Evolutionary conservation across 2,888 invertebrate species (phyloP), one percentile per base, ranked within the genome.

Genomic region (Amiota mariae): DNA sequence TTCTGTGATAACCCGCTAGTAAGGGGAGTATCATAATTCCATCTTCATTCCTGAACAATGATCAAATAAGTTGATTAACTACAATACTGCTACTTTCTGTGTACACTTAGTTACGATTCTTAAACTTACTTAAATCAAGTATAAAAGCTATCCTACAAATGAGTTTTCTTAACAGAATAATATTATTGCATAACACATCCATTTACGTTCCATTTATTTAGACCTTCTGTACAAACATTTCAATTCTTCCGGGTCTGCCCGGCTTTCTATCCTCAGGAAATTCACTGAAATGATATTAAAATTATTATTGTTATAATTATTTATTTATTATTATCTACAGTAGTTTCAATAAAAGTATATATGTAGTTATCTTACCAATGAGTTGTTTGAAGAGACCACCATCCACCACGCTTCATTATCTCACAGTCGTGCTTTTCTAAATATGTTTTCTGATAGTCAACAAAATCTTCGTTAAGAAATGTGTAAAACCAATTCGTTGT

Each of bases 401-500:
- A 82, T 47, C 73, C 75, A 63, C 82, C 82, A 8, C 80, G 24
- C 6, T 74, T 70, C 2, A 82, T 46, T 8, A 80, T 76, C 56
- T 80, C 76, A 12, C 82, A 85, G n/a, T 51, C 12, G n/a, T 13
- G 24, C 54, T 54, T 54, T 12, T 54, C 47, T 13, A 51, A 12
- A 36, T 49, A 24, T 6, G 11, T 11, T n/a, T 6, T 20, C 20
- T 18, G 8, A 68, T 68, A 68, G 24, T 68, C 67, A 8, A 48
- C 51, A 54, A 68, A 68, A 20, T 13, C 20, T 48, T 68, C 15
- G 4, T 54, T 54, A 80, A 75, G 8, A 83, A 79, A 4, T 51
- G 1, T 12, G 3, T 73, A 81, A 1, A 82, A 54, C n/a, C 84
- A 73, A 66, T 82, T 80, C 18, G 85, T 80, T 20, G 82, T 81